Percentiles rank a stretch among this genome's conserved stretches.
Conservation (phyloP, 2,797 vertebrate genomes). For the Sternotherus odoratus region DNA sequence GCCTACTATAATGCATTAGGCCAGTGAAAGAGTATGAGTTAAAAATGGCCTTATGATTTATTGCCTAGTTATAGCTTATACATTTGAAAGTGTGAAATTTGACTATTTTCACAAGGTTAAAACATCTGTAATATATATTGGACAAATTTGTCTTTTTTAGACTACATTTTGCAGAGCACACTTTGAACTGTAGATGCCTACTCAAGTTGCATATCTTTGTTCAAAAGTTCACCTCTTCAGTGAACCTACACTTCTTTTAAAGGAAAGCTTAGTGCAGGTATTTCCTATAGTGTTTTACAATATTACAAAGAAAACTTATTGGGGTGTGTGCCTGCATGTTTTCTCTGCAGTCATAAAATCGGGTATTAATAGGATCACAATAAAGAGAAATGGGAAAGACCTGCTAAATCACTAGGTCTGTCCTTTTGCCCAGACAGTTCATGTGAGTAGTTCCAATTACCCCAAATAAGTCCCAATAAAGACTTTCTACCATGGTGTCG, state of each 20-base stretch:
- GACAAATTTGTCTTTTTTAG: neutral
- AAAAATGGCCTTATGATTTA: neutral
- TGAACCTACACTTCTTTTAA: neutral
- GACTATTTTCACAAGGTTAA: neutral
- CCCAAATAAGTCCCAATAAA: too few relatives aligned
- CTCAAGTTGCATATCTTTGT: neutral
- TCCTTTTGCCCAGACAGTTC: neutral
- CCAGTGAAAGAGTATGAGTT: neutral
- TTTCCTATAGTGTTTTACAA: neutral
- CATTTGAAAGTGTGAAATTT: neutral
- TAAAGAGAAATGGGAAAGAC: neutral
- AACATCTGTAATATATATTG: neutral
- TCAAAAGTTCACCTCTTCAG: neutral
- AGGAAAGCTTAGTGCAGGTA: neutral
- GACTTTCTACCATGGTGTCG: too few relatives aligned
- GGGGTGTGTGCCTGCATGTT: neutral
- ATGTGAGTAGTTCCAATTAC: too few relatives aligned
- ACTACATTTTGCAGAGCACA: neutral
- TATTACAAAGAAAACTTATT: neutral
- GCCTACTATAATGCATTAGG: neutral
- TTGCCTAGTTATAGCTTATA: neutral
- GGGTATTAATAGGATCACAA: rapidly evolving
- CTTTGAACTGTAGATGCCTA: neutral
- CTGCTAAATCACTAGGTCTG: neutral
- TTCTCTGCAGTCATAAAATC: neutral